These are phyloP conservation scores for Coracopsis vasa DNA, from an alignment of 2,113 vertebrate species.

Conservation along the genomic window DNA sequence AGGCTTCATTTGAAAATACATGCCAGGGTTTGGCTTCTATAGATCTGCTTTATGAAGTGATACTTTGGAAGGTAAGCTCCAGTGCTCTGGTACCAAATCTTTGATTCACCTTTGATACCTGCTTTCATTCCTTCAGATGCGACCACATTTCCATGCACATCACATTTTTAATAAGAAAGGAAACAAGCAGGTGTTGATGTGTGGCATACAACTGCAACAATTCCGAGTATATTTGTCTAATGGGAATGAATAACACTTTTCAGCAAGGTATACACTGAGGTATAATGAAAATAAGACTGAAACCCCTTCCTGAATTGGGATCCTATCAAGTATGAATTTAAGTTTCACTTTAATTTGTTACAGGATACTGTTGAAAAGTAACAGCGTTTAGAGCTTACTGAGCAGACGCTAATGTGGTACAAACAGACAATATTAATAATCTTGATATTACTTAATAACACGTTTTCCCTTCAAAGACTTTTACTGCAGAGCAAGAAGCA, in stretches of 20 bases:
- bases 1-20: conserved; percentile 51
- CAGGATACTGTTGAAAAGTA: conserved; percentile 17
- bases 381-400: conserved; percentile 44
- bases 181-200: conserved; percentile 73
- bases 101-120: conserved; percentile 66
- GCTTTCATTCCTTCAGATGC: conserved; percentile 62
- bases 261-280: conserved; percentile 26
- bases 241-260: conserved; percentile 60
- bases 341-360: conserved; percentile 55
- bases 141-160: conserved; percentile 47
- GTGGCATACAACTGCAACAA: conserved; percentile 59
- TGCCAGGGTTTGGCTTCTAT: conserved; percentile 19
- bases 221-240: conserved; percentile 67
- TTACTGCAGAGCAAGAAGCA: background rate
- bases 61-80: conserved; percentile 48
- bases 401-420: conserved; percentile 45
- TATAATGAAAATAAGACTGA: conserved; percentile 41
- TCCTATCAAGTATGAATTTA: conserved; percentile 18
- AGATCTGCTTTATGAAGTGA: conserved; percentile 41
- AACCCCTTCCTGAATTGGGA: conserved; percentile 23
- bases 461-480: conserved; percentile 43
- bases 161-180: conserved; percentile 71
- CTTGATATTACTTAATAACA: conserved; percentile 62
- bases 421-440: conserved; percentile 64
- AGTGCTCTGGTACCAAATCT: conserved; percentile 55